Evolutionary conservation across 2,113 vertebrate genomes (phyloP).

Genomic region (Puma concolor): DNA sequence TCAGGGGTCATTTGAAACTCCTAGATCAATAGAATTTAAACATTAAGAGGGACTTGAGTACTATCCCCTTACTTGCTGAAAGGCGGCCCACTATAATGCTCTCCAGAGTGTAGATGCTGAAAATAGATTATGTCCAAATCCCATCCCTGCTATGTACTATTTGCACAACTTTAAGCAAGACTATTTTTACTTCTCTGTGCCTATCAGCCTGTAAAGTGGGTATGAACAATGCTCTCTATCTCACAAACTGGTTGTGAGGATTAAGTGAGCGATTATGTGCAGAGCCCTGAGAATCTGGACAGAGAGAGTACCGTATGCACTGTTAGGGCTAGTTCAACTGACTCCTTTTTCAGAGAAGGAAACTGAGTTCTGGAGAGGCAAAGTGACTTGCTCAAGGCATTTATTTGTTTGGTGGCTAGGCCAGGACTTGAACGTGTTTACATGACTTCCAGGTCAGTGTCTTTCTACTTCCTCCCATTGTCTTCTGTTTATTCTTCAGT

Average conservation of each 20-base stretch:
- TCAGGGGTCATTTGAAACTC: background rate
- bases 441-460: background rate
- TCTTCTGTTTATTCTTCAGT: background rate
- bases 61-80: background rate
- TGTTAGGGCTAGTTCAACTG: background rate
- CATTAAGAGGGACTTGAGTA: background rate
- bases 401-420: background rate
- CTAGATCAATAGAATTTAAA: background rate
- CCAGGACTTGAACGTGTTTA: background rate
- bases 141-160: background rate
- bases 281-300: background rate
- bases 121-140: background rate
- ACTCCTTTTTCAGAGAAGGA: background rate
- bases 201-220: background rate
- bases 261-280: background rate
- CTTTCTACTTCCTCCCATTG: background rate
- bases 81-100: background rate
- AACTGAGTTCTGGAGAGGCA: background rate
- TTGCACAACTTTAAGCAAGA: background rate
- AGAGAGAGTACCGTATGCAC: rapidly evolving
- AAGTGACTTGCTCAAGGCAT: background rate
- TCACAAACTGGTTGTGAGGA: background rate
- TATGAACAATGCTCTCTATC: background rate
- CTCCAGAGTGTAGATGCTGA: background rate
- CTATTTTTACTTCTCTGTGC: background rate